A percentile compares a stretch with the other conserved stretches of the same genome.
These are phyloP conservation scores for Chinchilla lanigera DNA, from an alignment of 2,113 vertebrate genomes.

Conservation along the genomic window DNA sequence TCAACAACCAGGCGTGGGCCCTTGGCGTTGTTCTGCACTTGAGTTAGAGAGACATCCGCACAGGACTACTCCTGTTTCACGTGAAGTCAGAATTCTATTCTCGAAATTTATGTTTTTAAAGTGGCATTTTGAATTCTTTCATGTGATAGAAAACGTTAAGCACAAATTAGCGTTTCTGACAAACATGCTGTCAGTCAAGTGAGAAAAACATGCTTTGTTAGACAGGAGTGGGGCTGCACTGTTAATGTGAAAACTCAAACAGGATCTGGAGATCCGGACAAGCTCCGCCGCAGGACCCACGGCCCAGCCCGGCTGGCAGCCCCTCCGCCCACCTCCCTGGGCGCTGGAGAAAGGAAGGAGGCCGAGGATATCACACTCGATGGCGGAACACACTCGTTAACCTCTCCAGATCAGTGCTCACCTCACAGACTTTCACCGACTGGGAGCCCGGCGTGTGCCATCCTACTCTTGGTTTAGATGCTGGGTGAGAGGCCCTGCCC, in stretches of 20 bases:
- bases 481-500: background rate
- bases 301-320: background rate
- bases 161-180: constrained; percentile 21
- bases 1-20: background rate
- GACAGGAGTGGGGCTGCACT: background rate
- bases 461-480: background rate
- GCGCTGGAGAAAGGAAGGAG: too few relatives aligned
- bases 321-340: background rate
- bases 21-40: background rate
- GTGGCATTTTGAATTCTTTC: background rate
- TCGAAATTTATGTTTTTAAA: background rate
- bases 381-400: background rate
- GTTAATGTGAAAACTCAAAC: background rate
- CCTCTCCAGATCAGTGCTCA: background rate
- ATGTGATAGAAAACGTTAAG: background rate
- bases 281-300: too few relatives aligned
- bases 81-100: background rate
- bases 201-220: background rate
- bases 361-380: background rate
- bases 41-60: background rate
- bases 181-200: constrained; percentile 1
- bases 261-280: rapidly evolving
- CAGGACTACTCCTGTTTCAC: rapidly evolving
- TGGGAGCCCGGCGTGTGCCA: too few relatives aligned
- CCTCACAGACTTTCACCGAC: too few relatives aligned